Percentiles rank a stretch among this genome's conserved stretches.
phyloP scores from a whole-genome alignment of 2,113 vertebrate genomes.

The Aspidoscelis tigris region DNA sequence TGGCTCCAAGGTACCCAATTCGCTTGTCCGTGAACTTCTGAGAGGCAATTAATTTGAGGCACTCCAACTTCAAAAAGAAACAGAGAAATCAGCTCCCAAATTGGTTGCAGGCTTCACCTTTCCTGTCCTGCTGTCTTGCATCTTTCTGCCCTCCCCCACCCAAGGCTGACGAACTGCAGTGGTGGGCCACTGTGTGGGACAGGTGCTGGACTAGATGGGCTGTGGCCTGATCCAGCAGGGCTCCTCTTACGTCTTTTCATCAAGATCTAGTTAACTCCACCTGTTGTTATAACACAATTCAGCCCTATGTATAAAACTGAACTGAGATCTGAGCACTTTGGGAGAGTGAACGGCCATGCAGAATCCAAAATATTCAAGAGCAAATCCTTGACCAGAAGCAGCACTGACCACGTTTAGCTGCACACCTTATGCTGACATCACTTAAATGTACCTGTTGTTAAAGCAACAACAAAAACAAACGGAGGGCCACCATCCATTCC shows the following conservation, averaged over 20 bases:
- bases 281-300: not conserved
- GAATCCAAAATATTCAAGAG: not conserved
- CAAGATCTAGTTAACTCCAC: not conserved
- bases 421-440: not conserved
- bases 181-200: too few species aligned
- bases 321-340: not conserved
- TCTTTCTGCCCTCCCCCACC: too few species aligned
- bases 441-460: not conserved
- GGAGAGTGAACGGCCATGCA: not conserved
- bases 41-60: constrained; percentile 98
- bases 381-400: not conserved
- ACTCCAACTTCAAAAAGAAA: constrained; percentile 89
- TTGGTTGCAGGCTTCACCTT: not conserved
- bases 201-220: too few species aligned
- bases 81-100: not conserved
- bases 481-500: too few species aligned
- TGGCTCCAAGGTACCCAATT: constrained; percentile 98
- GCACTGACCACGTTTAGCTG: not conserved
- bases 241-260: too few species aligned
- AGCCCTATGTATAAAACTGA: not conserved
- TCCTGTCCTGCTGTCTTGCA: not conserved
- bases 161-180: too few species aligned
- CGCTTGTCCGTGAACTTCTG: constrained; percentile 99
- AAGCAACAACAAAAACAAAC: not conserved
- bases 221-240: too few species aligned